phyloP scores from a whole-genome alignment of 2,797 vertebrate species.

The Argya squamiceps region DNA sequence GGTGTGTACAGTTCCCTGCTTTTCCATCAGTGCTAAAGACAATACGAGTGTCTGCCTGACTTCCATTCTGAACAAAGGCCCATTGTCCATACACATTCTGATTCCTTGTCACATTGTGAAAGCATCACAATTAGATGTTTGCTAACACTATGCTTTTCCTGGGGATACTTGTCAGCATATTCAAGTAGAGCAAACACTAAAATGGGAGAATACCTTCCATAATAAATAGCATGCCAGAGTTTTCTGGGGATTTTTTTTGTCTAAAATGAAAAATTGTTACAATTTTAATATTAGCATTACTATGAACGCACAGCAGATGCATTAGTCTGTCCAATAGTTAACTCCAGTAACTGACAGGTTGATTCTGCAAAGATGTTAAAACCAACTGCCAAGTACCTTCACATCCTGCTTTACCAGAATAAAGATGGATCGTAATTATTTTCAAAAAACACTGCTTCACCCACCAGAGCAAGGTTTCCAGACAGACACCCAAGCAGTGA shows the following conservation, averaged over 20 bases:
- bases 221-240: neutral
- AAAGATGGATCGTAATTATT: neutral
- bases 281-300: neutral
- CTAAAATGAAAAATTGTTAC: neutral
- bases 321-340: neutral
- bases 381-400: neutral
- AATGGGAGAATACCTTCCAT: neutral
- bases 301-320: neutral
- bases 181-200: neutral
- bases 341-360: neutral
- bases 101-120: slow-evolving; percentile 30
- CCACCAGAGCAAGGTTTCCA: neutral
- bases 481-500: neutral
- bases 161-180: neutral
- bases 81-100: neutral
- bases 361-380: neutral
- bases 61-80: neutral
- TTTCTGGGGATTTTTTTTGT: neutral
- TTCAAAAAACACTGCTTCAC: neutral
- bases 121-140: slow-evolving; percentile 19
- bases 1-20: neutral
- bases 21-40: neutral
- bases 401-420: neutral
- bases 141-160: neutral
- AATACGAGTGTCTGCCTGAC: neutral